Evolutionary conservation across 2,888 invertebrate species (phyloP).

Genomic region (Orthosia incerta): DNA sequence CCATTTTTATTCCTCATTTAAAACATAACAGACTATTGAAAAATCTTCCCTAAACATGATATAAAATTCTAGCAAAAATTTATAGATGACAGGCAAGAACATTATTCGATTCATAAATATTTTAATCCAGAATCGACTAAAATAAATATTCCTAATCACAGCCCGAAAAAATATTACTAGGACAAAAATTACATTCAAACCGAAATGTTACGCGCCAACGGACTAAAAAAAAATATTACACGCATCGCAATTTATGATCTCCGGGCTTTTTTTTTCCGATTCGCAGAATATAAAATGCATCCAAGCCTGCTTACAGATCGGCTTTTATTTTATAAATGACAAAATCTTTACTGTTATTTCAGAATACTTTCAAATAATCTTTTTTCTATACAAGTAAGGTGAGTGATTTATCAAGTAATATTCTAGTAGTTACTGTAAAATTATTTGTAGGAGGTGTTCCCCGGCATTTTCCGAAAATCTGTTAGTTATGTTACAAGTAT

Average conservation of each 20-base stretch:
- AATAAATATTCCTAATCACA: not conserved
- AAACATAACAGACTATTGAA: too few relatives aligned
- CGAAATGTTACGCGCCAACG: conserved; percentile 20
- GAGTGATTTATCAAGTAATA: not conserved
- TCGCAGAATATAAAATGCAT: conserved; percentile 4
- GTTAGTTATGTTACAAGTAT: too few relatives aligned
- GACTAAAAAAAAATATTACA: conserved; percentile 12
- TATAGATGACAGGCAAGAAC: not conserved
- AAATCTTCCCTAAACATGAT: too few relatives aligned
- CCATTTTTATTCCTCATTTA: too few relatives aligned
- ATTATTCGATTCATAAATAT: conserved; percentile 15
- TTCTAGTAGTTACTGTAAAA: too few relatives aligned
- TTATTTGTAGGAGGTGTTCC: too few relatives aligned
- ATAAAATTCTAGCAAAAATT: too few relatives aligned
- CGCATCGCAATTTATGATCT: conserved; percentile 18
- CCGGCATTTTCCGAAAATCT: too few relatives aligned
- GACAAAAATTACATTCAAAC: conserved; percentile 34
- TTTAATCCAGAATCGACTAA: conserved; percentile 22
- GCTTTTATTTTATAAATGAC: conserved; percentile 4
- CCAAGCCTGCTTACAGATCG: not conserved
- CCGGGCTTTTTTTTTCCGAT: not conserved
- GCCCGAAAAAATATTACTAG: not conserved
- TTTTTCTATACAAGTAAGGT: not conserved
- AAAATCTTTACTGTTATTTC: not conserved
- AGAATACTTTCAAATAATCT: too few relatives aligned